These are phyloP conservation scores for Aleiodes testaceus DNA, from an alignment of 2,888 invertebrate genomes.

Conservation along the genomic window DNA sequence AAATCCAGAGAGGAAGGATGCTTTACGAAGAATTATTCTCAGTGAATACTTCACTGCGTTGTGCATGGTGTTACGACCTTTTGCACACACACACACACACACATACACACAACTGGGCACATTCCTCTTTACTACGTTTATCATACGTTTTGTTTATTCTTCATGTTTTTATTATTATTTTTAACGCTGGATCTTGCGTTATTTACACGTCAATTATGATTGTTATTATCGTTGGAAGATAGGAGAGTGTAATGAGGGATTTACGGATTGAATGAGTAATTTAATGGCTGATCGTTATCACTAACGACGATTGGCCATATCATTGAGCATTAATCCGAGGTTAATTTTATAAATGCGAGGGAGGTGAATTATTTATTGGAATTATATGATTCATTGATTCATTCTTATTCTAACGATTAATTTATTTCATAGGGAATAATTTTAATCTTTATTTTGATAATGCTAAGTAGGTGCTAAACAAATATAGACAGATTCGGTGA, in stretches of 20 bases:
- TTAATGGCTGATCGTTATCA: conserved; percentile 33
- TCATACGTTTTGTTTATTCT: conserved; percentile 1
- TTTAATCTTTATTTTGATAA: conserved; percentile 30
- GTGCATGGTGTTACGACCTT: conserved; percentile 32
- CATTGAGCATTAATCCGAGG: conserved; percentile 22
- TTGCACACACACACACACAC: too few relatives aligned
- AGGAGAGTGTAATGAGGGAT: too few relatives aligned
- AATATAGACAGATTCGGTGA: conserved; percentile 25
- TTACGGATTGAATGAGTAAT: conserved; percentile 30
- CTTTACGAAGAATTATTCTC: conserved; percentile 46
- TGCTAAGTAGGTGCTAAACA: conserved; percentile 22
- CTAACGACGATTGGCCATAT: conserved; percentile 26
- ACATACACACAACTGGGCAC: neutral
- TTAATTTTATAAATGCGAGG: neutral
- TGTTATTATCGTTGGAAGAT: conserved; percentile 8
- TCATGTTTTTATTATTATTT: conserved; percentile 5
- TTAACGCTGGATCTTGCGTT: conserved; percentile 1
- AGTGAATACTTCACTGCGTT: conserved; percentile 29
- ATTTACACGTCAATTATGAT: neutral
- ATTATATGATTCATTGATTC: neutral
- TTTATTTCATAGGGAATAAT: too few relatives aligned
- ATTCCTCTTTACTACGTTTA: conserved; percentile 7
- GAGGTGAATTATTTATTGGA: neutral
- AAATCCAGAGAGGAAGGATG: conserved; percentile 33
- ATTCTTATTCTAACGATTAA: neutral